Percentiles rank a stretch among this genome's conserved stretches.
These are phyloP conservation scores for Brachypteracias leptosomus DNA, from an alignment of 2,113 vertebrate genomes.

Conservation along the genomic window DNA sequence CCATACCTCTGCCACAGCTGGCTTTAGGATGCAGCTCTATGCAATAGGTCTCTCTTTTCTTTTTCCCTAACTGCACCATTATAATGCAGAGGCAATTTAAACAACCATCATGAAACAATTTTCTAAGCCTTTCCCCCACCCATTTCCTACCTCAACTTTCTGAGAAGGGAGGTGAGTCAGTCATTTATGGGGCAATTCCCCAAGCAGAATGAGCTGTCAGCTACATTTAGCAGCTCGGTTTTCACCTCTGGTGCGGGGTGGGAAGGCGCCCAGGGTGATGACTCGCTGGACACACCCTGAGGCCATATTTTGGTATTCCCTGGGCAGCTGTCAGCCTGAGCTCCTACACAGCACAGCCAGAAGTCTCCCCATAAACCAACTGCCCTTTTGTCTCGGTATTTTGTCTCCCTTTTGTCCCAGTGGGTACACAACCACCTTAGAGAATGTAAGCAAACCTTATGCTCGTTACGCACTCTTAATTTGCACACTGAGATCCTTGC, in stretches of 20 bases:
- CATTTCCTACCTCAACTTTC: background rate
- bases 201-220: background rate
- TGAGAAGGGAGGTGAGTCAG: background rate
- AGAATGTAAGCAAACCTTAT: background rate
- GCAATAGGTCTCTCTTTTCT: background rate
- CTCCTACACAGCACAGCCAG: background rate
- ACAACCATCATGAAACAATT: conserved; percentile 31
- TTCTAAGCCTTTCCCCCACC: background rate
- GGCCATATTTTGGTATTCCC: background rate
- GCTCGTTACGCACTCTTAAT: background rate
- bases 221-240: background rate
- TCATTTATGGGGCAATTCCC: background rate
- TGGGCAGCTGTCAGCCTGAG: background rate
- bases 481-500: background rate
- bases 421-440: background rate
- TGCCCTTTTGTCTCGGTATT: background rate
- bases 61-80: background rate
- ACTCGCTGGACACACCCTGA: background rate
- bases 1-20: conserved; percentile 9
- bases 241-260: background rate
- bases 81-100: conserved; percentile 10
- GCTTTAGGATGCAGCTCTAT: background rate
- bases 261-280: background rate
- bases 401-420: background rate
- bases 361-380: background rate